Conservation (phyloP, 2,888 invertebrate species). For the Agelastica alni region DNA sequence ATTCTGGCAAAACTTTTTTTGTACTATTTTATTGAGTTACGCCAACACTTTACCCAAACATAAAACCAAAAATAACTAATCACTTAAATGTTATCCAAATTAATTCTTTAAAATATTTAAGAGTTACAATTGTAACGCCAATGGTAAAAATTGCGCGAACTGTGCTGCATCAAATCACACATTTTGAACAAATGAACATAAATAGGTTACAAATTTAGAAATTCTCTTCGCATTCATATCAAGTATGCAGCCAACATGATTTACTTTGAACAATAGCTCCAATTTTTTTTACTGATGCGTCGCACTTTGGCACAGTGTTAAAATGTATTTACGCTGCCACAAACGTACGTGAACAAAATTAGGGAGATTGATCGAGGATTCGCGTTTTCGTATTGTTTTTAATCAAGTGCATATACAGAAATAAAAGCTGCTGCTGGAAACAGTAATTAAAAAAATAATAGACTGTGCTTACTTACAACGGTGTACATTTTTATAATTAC, state of each 20-base stretch:
- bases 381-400: constrained; percentile 13
- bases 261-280: constrained; percentile 35
- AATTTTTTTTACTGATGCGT: constrained; percentile 33
- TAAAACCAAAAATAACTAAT: no score
- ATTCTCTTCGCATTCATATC: constrained; percentile 28
- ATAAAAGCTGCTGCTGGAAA: background rate
- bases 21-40: no score
- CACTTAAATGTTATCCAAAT: no score
- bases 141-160: constrained; percentile 8
- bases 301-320: constrained; percentile 12
- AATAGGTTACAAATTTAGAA: constrained; percentile 34
- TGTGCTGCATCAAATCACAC: constrained; percentile 4
- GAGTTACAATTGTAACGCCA: constrained; percentile 7
- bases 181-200: constrained; percentile 30
- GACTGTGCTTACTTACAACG: no score
- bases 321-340: constrained; percentile 12
- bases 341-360: constrained; percentile 7
- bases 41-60: no score
- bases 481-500: no score
- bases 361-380: constrained; percentile 8
- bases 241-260: constrained; percentile 35
- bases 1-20: no score
- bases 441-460: constrained; percentile 4
- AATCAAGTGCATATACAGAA: constrained; percentile 5
- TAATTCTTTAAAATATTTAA: no score